Evolutionary conservation across 1,140 invertebrate species (phyloP).

Genomic region (Eriocheir sinensis): DNA sequence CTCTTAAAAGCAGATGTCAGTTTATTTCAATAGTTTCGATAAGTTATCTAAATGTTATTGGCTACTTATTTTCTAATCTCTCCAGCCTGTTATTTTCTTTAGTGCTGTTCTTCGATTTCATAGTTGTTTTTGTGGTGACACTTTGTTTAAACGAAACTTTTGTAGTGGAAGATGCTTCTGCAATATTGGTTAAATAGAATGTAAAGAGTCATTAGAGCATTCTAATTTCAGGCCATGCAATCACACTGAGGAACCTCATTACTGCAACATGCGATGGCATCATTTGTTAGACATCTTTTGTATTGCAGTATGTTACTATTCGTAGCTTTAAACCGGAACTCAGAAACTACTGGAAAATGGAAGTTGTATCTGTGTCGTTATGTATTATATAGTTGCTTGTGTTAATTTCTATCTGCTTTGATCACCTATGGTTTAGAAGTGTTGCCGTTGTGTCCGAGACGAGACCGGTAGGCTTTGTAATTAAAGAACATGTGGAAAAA

Average conservation of each 20-base stretch:
- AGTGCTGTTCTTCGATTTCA: background rate
- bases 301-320: background rate
- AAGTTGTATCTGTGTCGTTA: background rate
- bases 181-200: background rate
- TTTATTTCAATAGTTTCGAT: conserved; percentile 7
- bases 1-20: background rate
- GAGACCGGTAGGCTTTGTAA: background rate
- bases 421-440: too few species aligned
- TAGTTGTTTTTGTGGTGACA: too few species aligned
- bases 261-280: background rate
- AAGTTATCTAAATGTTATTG: too few species aligned
- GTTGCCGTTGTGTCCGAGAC: conserved; percentile 5
- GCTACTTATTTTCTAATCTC: background rate
- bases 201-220: background rate
- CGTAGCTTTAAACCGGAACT: background rate
- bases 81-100: conserved; percentile 1
- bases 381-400: too few species aligned
- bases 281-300: background rate
- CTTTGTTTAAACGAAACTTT: background rate
- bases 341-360: background rate
- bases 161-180: conserved; percentile 9
- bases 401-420: too few species aligned
- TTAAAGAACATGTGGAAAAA: background rate
- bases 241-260: too few species aligned
- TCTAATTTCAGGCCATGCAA: too few species aligned